phyloP scores from a whole-genome alignment of 2,888 invertebrate genomes.

The Deroplatys truncata region DNA sequence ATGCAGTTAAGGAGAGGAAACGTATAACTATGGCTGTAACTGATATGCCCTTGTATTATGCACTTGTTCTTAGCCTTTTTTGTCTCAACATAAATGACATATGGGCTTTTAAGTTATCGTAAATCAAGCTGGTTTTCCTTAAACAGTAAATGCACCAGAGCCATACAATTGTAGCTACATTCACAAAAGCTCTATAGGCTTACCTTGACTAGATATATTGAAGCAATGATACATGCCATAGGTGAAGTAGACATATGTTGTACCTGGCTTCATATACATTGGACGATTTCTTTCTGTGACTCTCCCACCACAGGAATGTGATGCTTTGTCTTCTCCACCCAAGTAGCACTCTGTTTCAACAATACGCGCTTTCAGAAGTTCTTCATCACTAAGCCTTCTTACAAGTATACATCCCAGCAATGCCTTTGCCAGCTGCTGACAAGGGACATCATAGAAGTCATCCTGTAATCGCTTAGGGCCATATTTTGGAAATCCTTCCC shows the following conservation, averaged over 20 bases:
- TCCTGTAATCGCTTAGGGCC: slow-evolving; percentile 19
- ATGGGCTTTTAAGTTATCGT: too few relatives aligned
- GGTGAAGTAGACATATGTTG: slow-evolving; percentile 66
- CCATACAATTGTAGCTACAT: too few relatives aligned
- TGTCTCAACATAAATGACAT: too few relatives aligned
- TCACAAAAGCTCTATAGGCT: not conserved
- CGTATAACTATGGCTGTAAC: too few relatives aligned
- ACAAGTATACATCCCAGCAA: slow-evolving; percentile 61
- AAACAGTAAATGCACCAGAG: too few relatives aligned
- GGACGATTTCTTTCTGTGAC: slow-evolving; percentile 59
- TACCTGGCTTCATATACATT: slow-evolving; percentile 69
- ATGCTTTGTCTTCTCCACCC: slow-evolving; percentile 63
- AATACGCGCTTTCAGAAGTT: slow-evolving; percentile 57
- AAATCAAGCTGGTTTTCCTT: too few relatives aligned
- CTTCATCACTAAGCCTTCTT: slow-evolving; percentile 49
- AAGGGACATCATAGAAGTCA: slow-evolving; percentile 46
- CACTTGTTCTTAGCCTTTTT: too few relatives aligned
- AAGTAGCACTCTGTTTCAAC: slow-evolving; percentile 72
- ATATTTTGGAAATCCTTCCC: not conserved
- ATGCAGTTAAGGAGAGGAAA: too few relatives aligned
- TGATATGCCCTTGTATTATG: too few relatives aligned
- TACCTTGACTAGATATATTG: slow-evolving; percentile 64
- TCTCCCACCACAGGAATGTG: slow-evolving; percentile 56
- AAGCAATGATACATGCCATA: slow-evolving; percentile 73
- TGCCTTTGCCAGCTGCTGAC: slow-evolving; percentile 51